These are phyloP conservation scores for Ceyx cyanopectus DNA, from an alignment of 2,113 vertebrate species.

Conservation along the genomic window DNA sequence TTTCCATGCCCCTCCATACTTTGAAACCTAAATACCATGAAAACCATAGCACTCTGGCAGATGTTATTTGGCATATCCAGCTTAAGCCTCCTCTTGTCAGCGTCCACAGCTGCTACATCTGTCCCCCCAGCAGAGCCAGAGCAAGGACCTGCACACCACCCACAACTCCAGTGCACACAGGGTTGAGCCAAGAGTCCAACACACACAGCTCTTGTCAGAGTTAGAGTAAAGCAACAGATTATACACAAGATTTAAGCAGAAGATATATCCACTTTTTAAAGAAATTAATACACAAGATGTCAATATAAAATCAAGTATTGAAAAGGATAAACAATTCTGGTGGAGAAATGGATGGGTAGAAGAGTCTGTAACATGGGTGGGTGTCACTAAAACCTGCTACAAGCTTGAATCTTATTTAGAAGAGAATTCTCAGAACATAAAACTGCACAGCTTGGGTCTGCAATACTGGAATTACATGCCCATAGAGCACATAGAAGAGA, in stretches of 20 bases:
- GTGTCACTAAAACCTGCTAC: neutral
- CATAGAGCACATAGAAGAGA: neutral
- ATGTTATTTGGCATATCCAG: neutral
- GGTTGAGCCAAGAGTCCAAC: neutral
- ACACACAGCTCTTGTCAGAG: neutral
- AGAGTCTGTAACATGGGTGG: neutral
- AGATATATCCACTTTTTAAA: neutral
- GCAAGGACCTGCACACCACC: fast-evolving
- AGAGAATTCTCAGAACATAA: neutral
- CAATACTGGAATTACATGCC: neutral
- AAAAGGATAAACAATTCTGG: neutral
- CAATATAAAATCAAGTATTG: slow-evolving; percentile 8
- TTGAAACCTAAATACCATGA: neutral
- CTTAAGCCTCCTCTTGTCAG: neutral
- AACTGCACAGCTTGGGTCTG: neutral
- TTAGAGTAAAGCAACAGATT: neutral
- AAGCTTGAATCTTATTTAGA: neutral
- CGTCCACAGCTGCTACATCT: neutral
- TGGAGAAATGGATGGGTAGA: neutral
- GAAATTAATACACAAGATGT: neutral
- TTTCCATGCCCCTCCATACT: neutral
- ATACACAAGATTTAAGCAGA: neutral
- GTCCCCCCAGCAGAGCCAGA: neutral
- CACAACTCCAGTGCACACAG: neutral
- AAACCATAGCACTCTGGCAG: neutral